A percentile compares a stretch with the other conserved stretches of the same genome.
These are phyloP conservation scores for Suncus etruscus DNA, from an alignment of 2,113 vertebrate species.

Conservation along the genomic window DNA sequence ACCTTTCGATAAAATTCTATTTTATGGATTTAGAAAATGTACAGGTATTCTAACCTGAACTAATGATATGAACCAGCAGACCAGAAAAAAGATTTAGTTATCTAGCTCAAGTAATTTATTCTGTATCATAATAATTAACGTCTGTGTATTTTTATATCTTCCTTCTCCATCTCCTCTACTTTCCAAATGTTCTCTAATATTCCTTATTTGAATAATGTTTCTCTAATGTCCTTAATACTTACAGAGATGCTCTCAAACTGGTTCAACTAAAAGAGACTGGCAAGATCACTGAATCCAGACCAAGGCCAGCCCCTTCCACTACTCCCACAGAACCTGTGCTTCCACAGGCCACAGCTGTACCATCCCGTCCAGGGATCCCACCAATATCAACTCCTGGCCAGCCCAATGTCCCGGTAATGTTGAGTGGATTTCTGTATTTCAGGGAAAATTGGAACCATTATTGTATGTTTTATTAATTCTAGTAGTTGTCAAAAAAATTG, in stretches of 20 bases:
- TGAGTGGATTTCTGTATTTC: slow-evolving; percentile 15
- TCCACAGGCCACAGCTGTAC: slow-evolving; percentile 46
- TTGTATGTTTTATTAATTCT: not conserved
- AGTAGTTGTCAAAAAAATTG: too few species aligned
- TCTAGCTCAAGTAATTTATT: slow-evolving; percentile 20
- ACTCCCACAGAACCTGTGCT: slow-evolving; percentile 71
- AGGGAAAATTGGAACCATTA: slow-evolving; percentile 2
- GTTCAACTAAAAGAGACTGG: slow-evolving; percentile 87
- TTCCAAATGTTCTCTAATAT: not conserved
- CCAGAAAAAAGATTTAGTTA: not conserved
- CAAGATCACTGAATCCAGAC: slow-evolving; percentile 76
- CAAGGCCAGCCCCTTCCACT: slow-evolving; percentile 68
- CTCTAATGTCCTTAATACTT: slow-evolving; percentile 67
- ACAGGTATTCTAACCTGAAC: not conserved
- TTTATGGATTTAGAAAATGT: slow-evolving; percentile 31
- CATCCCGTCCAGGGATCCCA: slow-evolving; percentile 89
- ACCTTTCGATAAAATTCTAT: not conserved
- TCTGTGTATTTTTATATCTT: slow-evolving; percentile 8
- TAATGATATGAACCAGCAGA: slow-evolving; percentile 6
- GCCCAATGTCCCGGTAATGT: slow-evolving; percentile 89
- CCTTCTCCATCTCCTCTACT: not conserved
- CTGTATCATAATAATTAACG: not conserved
- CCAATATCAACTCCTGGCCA: slow-evolving; percentile 92
- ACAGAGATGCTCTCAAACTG: slow-evolving; percentile 95
- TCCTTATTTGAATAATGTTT: slow-evolving; percentile 16